Conservation (phyloP, 1,140 invertebrate genomes). For the Drosophila azteca region DNA sequence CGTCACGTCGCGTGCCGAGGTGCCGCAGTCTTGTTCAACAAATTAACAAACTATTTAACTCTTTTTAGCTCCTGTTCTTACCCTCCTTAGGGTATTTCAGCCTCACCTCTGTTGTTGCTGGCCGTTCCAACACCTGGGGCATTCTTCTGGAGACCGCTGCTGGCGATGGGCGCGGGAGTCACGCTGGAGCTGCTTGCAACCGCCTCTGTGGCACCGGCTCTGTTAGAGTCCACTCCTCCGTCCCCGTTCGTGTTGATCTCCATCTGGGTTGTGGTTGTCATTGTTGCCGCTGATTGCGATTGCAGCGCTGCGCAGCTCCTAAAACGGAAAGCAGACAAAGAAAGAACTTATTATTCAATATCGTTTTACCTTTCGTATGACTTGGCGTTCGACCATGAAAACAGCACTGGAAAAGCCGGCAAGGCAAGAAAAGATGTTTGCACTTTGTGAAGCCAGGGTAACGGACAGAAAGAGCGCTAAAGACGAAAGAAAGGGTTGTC, state of each 20-base stretch:
- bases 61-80: slow-evolving; percentile 5
- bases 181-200: slow-evolving; percentile 15
- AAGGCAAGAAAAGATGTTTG: slow-evolving; percentile 19
- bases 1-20: slow-evolving; percentile 43
- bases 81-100: neutral
- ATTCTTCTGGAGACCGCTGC: slow-evolving; percentile 36
- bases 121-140: slow-evolving; percentile 12
- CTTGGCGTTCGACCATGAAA: slow-evolving; percentile 64
- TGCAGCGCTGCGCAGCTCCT: slow-evolving; percentile 12
- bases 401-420: slow-evolving; percentile 19
- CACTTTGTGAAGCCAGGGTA: slow-evolving; percentile 27
- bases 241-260: slow-evolving; percentile 59
- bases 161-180: neutral
- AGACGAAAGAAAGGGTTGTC: neutral
- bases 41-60: slow-evolving; percentile 16
- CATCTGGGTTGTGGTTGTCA: slow-evolving; percentile 66
- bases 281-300: slow-evolving; percentile 42
- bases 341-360: slow-evolving; percentile 43
- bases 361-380: slow-evolving; percentile 30
- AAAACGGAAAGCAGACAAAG: slow-evolving; percentile 23
- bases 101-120: slow-evolving; percentile 57
- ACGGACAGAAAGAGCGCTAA: slow-evolving; percentile 13
- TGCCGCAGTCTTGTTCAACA: slow-evolving; percentile 10
- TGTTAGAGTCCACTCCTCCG: slow-evolving; percentile 9
- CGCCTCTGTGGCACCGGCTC: slow-evolving; percentile 13